Percentiles rank a stretch among this genome's conserved stretches.
Evolutionary conservation across 53 echinoderm and acorn worm species (phyloP).

Genomic region (Pentamera pediparva): DNA sequence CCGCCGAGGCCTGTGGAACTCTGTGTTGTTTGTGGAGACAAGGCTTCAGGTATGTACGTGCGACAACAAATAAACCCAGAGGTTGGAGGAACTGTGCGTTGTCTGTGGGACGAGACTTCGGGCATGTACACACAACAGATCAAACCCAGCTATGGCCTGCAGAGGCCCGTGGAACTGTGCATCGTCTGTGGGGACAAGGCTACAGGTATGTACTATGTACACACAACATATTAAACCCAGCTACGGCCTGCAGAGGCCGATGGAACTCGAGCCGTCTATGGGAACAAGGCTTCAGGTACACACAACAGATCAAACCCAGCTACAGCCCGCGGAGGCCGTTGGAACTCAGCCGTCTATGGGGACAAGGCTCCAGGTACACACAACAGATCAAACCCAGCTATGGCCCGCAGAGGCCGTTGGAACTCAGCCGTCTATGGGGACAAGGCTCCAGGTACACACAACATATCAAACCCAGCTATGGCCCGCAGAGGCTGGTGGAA

Average conservation of each 20-base stretch:
- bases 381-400: conserved; percentile 64
- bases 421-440: conserved; percentile 94
- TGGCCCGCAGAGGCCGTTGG: conserved; percentile 66
- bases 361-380: conserved; percentile 99
- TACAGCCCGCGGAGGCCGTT: conserved; percentile 64
- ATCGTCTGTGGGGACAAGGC: conserved; percentile 99
- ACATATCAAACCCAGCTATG: conserved; percentile 60
- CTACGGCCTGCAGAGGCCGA: conserved; percentile 57
- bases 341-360: conserved; percentile 89
- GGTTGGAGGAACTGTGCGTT: too few relatives aligned
- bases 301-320: conserved; percentile 65
- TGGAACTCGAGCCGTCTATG: too few relatives aligned
- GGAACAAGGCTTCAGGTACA: too few relatives aligned
- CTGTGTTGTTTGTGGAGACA: conserved; percentile 98
- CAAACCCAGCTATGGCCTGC: conserved; percentile 55
- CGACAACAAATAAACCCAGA: too few relatives aligned
- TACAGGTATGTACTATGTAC: too few relatives aligned
- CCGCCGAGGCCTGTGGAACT: conserved; percentile 79
- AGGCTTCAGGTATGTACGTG: conserved; percentile 75
- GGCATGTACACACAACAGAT: too few relatives aligned
- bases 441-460: conserved; percentile 98
- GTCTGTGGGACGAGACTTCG: too few relatives aligned
- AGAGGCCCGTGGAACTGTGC: conserved; percentile 81
- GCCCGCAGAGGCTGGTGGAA: conserved; percentile 72
- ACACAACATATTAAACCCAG: conserved; percentile 67